These are phyloP conservation scores for Eubucco bourcierii DNA, from an alignment of 2,113 vertebrate genomes.

Conservation along the genomic window DNA sequence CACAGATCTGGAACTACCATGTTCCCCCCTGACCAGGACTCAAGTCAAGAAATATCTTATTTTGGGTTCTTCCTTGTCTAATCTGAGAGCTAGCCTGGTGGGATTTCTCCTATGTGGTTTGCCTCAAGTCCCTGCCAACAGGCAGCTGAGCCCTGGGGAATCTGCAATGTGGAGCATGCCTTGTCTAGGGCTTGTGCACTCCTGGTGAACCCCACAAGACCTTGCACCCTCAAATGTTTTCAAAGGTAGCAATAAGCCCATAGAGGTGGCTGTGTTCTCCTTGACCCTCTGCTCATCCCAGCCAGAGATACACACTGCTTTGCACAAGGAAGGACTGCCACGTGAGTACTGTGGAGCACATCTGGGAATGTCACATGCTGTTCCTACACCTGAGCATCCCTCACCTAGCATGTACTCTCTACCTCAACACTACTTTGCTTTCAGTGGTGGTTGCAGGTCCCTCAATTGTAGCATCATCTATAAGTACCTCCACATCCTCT, in stretches of 20 bases:
- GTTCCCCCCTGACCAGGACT: fast-evolving
- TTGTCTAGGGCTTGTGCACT: background rate
- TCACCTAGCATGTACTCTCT: background rate
- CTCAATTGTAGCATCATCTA: background rate
- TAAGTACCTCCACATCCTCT: background rate
- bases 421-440: background rate
- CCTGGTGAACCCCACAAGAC: background rate
- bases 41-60: background rate
- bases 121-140: background rate
- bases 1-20: background rate
- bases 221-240: background rate
- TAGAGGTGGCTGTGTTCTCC: background rate
- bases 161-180: fast-evolving
- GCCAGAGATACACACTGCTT: background rate
- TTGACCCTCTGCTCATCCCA: background rate
- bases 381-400: background rate
- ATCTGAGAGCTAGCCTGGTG: background rate
- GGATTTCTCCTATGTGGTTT: background rate
- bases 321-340: background rate
- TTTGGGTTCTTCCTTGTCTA: background rate
- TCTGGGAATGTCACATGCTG: background rate
- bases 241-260: background rate
- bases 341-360: background rate
- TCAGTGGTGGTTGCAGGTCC: background rate
- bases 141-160: background rate